Evolutionary conservation across 2,113 vertebrate species (phyloP).

Genomic region (Nestor notabilis): DNA sequence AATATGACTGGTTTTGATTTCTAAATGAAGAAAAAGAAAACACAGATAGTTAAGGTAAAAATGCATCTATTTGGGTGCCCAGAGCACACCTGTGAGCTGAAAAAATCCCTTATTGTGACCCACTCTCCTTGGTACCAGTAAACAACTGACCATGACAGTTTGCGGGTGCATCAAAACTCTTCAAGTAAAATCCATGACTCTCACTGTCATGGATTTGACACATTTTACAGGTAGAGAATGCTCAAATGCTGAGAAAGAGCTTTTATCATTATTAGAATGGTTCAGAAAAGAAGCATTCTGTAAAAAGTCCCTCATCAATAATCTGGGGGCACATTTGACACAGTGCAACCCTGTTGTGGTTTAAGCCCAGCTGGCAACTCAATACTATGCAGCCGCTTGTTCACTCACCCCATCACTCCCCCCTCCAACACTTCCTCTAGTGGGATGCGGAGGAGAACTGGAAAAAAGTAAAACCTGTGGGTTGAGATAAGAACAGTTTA

Average conservation of each 20-base stretch:
- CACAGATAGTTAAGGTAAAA: not conserved
- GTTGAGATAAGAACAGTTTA: too few species aligned
- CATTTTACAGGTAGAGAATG: not conserved
- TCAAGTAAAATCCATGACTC: not conserved
- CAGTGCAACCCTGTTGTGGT: too few species aligned
- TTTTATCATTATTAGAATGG: fast-evolving
- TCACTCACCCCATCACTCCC: too few species aligned
- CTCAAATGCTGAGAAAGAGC: not conserved
- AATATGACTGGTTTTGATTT: not conserved
- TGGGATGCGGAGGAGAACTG: too few species aligned
- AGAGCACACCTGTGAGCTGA: not conserved
- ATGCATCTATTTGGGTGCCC: not conserved
- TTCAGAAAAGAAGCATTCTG: not conserved
- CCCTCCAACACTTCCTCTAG: too few species aligned
- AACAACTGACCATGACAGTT: not conserved
- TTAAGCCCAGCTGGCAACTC: too few species aligned
- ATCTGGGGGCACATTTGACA: not conserved
- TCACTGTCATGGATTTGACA: not conserved
- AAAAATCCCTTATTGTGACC: not conserved
- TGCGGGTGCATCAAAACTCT: not conserved
- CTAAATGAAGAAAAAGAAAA: not conserved
- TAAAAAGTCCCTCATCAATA: not conserved
- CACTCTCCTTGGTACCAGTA: not conserved
- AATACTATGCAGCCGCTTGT: too few species aligned
- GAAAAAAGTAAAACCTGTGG: too few species aligned